A percentile compares a stretch with the other conserved stretches of the same genome.
phyloP scores from a whole-genome alignment of 2,888 invertebrate genomes.

The Yponomeuta plumbellus region DNA sequence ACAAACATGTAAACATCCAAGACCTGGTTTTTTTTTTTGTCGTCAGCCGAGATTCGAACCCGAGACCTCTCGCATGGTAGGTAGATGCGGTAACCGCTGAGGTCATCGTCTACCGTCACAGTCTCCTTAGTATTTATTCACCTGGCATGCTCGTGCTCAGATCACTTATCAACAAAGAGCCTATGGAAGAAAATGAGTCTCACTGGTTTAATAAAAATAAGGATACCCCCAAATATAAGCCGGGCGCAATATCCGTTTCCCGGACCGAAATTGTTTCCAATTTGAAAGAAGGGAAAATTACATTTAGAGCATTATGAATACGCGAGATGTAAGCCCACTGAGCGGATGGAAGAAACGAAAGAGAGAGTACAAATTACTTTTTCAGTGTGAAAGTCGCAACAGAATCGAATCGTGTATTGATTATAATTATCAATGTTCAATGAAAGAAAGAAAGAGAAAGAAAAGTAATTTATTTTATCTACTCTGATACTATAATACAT shows the following conservation, averaged over 20 bases:
- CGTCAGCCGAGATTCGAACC: no score
- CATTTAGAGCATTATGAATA: neutral
- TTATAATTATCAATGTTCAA: no score
- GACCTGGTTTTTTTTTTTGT: no score
- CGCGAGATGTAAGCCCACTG: neutral
- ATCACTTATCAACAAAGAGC: neutral
- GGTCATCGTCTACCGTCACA: no score
- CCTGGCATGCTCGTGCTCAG: no score
- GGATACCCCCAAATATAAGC: neutral
- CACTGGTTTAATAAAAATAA: neutral
- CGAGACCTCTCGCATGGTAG: no score
- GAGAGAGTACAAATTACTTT: neutral
- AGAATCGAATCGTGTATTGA: neutral
- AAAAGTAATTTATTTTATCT: no score
- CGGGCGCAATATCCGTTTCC: neutral
- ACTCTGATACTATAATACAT: no score
- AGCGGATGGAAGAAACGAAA: neutral
- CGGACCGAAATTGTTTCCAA: slow-evolving; percentile 1
- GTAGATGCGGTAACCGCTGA: no score
- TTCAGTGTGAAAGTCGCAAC: neutral
- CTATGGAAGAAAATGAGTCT: neutral
- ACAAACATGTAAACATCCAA: no score
- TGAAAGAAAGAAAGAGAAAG: no score
- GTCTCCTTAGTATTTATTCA: no score
- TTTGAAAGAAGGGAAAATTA: slow-evolving; percentile 1